Base-by-base conservation (phyloP, 2,888 invertebrate genomes). In the Patella ulyssiponensis region DNA sequence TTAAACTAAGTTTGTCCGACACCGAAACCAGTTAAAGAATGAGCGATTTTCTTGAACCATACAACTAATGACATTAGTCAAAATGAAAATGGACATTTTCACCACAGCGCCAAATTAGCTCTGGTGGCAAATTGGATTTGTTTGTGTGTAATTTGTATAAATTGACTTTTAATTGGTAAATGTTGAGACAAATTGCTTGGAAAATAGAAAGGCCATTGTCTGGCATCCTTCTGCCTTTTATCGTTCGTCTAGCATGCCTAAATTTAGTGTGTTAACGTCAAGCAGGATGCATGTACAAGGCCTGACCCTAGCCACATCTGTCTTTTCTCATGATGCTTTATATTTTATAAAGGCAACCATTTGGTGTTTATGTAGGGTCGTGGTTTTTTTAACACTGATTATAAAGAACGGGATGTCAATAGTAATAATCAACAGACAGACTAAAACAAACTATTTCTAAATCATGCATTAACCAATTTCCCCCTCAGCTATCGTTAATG, bases 81-180 rank as follows among this genome's bases (percentile, higher is more conserved):
- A 64, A 64, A 64, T 64, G 64, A 64, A 64, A 64, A 64, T 64
- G 64, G 64, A 64, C 64, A 23, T 64, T 64, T 64, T 64, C 23
- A 64, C 64, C 23, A 64, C 64, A 64, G 64, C 23, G 23, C 20
- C 12, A 15, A 64, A 64, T 64, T 64, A 64, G 20, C 14, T 20
- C 23, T 64, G 64, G 64, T 23, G 14, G 64, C 12, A 64, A 64
- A 64, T 64, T 64, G 64, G 64, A 64, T 64, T 64, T 64, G 64
- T 64, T 64, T 64, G 64, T 20, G 64, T 23, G 20, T 64, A 64
- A 64, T 64, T 64, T 64, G 64, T 20, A 64, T 64, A 64, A 64
- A 64, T 64, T 64, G 64, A 23, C 64, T 64, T 64, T 64, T 64
- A 64, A 64, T 64, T 64, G 64, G 64, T 64, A 64, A 64, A 64